Conservation (phyloP, 2,113 vertebrate species). For the Hylia prasina region DNA sequence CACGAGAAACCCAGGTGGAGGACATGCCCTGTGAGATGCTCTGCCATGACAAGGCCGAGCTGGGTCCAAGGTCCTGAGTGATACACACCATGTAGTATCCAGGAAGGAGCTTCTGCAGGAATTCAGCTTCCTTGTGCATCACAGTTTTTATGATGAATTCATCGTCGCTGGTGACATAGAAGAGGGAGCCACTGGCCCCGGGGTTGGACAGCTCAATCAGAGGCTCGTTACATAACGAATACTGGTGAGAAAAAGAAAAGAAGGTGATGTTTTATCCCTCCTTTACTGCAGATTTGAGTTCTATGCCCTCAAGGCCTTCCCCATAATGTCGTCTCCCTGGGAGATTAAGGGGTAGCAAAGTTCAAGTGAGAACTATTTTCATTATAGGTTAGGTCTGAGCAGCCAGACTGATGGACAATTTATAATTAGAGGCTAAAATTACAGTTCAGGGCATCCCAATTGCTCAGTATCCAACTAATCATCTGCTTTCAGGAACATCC, state of each 20-base stretch:
- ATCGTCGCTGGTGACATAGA: slow-evolving; percentile 96
- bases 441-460: slow-evolving; percentile 3
- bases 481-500: neutral
- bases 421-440: neutral
- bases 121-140: slow-evolving; percentile 98
- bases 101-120: slow-evolving; percentile 95
- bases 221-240: slow-evolving; percentile 94
- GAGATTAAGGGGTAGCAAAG: neutral
- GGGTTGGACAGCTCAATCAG: slow-evolving; percentile 97
- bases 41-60: neutral
- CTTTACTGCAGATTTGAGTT: neutral
- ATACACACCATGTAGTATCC: slow-evolving; percentile 96
- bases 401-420: neutral
- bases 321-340: neutral
- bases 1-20: neutral
- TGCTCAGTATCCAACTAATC: slow-evolving; percentile 1
- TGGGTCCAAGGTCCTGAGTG: accelerated
- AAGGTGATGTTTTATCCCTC: neutral
- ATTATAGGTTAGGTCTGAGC: neutral
- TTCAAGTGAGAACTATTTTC: neutral
- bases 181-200: slow-evolving; percentile 94
- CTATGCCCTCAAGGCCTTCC: neutral
- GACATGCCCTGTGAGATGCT: neutral
- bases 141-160: slow-evolving; percentile 99
- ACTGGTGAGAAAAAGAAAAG: slow-evolving; percentile 69